Conservation (phyloP, 64 coral and sea anemone genomes). For the Dendrophyllia cribrosa region DNA sequence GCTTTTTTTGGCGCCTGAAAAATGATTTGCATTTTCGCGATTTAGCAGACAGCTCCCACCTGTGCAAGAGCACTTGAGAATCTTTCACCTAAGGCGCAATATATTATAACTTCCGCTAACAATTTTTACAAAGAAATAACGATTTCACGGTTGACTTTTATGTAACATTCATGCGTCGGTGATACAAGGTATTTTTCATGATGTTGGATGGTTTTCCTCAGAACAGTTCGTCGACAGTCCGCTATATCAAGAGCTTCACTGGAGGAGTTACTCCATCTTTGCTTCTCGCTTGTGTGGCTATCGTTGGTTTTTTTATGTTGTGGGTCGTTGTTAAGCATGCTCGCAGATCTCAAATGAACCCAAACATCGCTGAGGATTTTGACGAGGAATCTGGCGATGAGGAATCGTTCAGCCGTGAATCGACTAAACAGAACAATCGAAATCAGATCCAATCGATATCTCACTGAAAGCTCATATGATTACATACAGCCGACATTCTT, state of each 20-base stretch:
- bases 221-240: not conserved
- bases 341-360: not conserved
- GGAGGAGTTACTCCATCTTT: not conserved
- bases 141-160: no score
- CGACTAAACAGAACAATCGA: not conserved
- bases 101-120: no score
- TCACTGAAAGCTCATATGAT: no score
- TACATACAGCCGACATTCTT: no score
- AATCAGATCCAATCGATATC: not conserved
- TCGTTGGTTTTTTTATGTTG: not conserved
- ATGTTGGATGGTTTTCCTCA: not conserved
- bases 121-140: no score
- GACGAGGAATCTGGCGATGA: constrained; percentile 9
- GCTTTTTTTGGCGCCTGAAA: no score
- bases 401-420: not conserved
- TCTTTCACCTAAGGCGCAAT: no score
- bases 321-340: not conserved
- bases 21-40: no score
- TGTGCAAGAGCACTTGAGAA: no score
- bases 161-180: no score
- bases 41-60: no score
- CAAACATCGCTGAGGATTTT: not conserved
- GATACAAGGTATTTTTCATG: not conserved
- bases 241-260: not conserved
- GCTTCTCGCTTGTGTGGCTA: not conserved